These are phyloP conservation scores for Oreochromis spilurus DNA, from an alignment of 2,113 vertebrate species.

Conservation along the genomic window DNA sequence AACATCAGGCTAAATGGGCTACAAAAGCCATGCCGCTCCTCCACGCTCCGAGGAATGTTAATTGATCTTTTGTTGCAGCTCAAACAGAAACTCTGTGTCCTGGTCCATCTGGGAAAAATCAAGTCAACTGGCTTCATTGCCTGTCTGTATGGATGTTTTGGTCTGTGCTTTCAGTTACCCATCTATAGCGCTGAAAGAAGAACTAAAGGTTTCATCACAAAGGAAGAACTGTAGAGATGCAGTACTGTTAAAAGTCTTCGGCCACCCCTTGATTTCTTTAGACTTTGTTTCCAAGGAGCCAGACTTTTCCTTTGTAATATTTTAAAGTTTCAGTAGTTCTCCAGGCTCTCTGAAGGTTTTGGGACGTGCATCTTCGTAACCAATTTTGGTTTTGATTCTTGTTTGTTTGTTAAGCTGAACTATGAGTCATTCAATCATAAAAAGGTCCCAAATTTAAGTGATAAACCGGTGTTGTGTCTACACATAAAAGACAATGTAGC, in stretches of 20 bases:
- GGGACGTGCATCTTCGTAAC: background rate
- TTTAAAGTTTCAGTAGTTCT: background rate
- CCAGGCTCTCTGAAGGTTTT: background rate
- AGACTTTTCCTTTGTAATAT: background rate
- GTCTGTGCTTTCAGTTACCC: background rate
- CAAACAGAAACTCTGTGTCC: constrained; percentile 61
- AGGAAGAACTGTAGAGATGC: background rate
- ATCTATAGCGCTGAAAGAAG: background rate
- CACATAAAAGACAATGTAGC: background rate
- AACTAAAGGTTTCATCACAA: background rate
- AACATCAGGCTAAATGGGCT: constrained; percentile 58
- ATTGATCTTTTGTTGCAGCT: constrained; percentile 59
- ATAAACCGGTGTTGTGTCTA: background rate
- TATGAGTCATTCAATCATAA: background rate
- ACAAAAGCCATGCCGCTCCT: constrained; percentile 44
- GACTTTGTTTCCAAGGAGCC: background rate
- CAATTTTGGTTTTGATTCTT: background rate
- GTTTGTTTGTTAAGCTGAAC: background rate
- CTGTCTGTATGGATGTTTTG: background rate
- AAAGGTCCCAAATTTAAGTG: background rate
- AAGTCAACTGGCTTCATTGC: constrained; percentile 22
- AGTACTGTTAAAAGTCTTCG: background rate
- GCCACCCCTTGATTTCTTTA: background rate
- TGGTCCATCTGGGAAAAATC: constrained; percentile 59
- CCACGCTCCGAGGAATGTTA: constrained; percentile 58